phyloP scores from a whole-genome alignment of 2,797 vertebrate genomes.

The Rhincodon typus region DNA sequence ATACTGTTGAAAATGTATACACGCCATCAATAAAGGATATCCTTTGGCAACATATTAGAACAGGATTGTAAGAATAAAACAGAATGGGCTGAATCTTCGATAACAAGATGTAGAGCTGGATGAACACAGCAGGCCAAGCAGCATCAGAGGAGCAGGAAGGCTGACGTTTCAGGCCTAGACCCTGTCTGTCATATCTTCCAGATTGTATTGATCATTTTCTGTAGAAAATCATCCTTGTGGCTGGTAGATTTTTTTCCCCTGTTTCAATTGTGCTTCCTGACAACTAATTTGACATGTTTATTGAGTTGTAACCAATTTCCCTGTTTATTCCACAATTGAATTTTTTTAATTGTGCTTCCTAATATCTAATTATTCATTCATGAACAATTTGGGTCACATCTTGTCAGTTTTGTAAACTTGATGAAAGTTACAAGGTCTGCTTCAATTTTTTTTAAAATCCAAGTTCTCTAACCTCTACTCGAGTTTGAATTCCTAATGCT shows the following conservation, averaged over 20 bases:
- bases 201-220: background rate
- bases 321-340: background rate
- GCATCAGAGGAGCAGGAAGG: too few relatives aligned
- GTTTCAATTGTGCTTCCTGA: background rate
- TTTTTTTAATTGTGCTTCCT: background rate
- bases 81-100: too few relatives aligned
- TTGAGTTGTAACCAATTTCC: background rate
- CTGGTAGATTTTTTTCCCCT: background rate
- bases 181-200: background rate
- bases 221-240: background rate
- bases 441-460: background rate
- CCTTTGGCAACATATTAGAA: too few relatives aligned
- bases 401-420: background rate
- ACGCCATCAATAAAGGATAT: background rate
- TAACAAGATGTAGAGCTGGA: too few relatives aligned
- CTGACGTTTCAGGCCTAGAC: too few relatives aligned
- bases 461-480: background rate
- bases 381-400: background rate
- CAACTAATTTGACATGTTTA: background rate
- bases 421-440: background rate
- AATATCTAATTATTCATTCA: background rate
- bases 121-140: too few relatives aligned
- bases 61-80: too few relatives aligned
- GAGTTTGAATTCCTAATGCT: background rate
- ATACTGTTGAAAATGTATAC: background rate